Evolutionary conservation across 2,888 invertebrate genomes (phyloP).

Genomic region (Heteropelma amictum): DNA sequence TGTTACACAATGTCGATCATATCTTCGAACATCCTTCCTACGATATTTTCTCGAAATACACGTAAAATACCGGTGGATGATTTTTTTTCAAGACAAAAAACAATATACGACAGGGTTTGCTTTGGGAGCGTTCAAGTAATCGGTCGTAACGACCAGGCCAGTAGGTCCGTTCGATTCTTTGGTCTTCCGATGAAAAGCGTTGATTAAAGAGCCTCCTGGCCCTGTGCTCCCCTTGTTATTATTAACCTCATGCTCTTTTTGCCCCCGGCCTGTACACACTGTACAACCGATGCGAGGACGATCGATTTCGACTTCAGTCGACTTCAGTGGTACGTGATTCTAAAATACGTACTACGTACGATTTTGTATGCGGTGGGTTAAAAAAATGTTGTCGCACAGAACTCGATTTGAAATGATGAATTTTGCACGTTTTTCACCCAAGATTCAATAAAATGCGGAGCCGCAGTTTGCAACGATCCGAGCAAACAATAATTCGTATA

Average conservation of each 20-base stretch:
- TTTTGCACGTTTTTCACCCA: too few relatives aligned
- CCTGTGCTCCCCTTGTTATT: conserved; percentile 24
- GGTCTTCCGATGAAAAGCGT: neutral
- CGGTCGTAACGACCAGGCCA: neutral
- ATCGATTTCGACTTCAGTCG: neutral
- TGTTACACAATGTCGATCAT: too few relatives aligned
- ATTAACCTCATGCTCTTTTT: conserved; percentile 1
- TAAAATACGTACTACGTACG: too few relatives aligned
- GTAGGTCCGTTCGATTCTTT: too few relatives aligned
- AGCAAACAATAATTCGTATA: too few relatives aligned
- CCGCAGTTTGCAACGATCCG: too few relatives aligned
- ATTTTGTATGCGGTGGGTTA: too few relatives aligned
- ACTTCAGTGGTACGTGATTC: too few relatives aligned
- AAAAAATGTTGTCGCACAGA: too few relatives aligned
- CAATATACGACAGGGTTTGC: neutral
- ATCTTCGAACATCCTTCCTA: neutral
- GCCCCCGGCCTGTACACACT: neutral
- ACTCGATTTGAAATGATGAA: too few relatives aligned
- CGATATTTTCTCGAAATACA: neutral
- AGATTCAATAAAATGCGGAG: too few relatives aligned
- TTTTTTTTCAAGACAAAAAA: neutral
- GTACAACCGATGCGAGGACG: neutral
- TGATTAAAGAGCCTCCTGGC: conserved; percentile 27
- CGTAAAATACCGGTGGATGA: neutral
- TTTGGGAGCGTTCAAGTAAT: neutral